Conservation (phyloP, 2,113 vertebrate species). For the Thunnus thynnus region DNA sequence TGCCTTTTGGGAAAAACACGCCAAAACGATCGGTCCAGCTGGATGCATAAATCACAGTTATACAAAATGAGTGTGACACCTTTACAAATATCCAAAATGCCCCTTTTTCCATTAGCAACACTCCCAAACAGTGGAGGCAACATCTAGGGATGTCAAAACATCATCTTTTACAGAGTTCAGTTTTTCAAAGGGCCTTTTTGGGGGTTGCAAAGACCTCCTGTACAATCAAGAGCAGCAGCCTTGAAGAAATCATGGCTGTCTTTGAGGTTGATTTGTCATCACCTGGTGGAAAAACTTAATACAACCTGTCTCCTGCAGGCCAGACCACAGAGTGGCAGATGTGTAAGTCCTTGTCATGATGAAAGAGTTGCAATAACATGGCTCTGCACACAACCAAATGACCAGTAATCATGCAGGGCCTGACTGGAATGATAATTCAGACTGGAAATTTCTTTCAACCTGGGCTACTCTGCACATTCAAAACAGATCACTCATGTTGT, state of each 20-base stretch:
- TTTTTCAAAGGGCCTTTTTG: not conserved
- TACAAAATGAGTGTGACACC: not conserved
- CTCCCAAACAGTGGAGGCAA: slow-evolving; percentile 2
- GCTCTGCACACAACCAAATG: slow-evolving; percentile 5
- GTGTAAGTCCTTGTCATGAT: slow-evolving; percentile 16
- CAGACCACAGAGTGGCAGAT: slow-evolving; percentile 6
- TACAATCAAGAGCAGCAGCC: slow-evolving; percentile 19
- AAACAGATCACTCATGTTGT: not conserved
- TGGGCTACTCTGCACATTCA: not conserved
- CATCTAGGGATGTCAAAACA: slow-evolving; percentile 15
- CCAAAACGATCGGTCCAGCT: not conserved
- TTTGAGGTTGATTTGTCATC: slow-evolving; percentile 32
- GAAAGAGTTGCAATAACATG: slow-evolving; percentile 34
- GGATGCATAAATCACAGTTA: slow-evolving; percentile 24
- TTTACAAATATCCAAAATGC: slow-evolving; percentile 24
- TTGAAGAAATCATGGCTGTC: slow-evolving; percentile 19
- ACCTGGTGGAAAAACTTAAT: slow-evolving; percentile 16
- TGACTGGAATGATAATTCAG: slow-evolving; percentile 1
- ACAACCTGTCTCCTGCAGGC: slow-evolving; percentile 8
- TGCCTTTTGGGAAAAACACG: slow-evolving; percentile 18
- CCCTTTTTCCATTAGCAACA: slow-evolving; percentile 26
- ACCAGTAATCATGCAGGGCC: slow-evolving; percentile 5
- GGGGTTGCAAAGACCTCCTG: not conserved
- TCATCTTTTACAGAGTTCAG: not conserved
- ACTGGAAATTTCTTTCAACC: not conserved